Percentiles rank a stretch among this genome's conserved stretches.
Conservation (phyloP, 2,888 invertebrate genomes). For the Lampropteryx suffumata region DNA sequence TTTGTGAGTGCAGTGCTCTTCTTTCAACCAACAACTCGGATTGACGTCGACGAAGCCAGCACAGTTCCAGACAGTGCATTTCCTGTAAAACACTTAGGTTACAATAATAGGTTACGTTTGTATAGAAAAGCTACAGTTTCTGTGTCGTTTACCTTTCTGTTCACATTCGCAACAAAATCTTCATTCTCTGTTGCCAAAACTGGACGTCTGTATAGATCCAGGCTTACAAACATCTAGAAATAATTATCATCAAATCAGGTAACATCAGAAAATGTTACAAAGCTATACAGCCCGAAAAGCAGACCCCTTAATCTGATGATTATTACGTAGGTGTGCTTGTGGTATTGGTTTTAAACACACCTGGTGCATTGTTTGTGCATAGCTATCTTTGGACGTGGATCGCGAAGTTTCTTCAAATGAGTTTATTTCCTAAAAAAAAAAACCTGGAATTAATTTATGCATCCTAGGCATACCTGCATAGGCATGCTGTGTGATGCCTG, state of each 20-base stretch:
- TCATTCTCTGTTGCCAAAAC: conserved; percentile 79
- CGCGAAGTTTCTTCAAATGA: conserved; percentile 59
- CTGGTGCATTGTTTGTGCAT: conserved; percentile 73
- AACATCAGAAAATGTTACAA: too few relatives aligned
- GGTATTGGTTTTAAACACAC: conserved; percentile 34
- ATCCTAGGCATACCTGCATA: too few relatives aligned
- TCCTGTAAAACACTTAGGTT: conserved; percentile 48
- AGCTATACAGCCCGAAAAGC: too few relatives aligned
- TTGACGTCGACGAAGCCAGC: conserved; percentile 59
- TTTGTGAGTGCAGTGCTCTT: conserved; percentile 58
- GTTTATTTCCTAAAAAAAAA: conserved; percentile 60
- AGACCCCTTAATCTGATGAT: too few relatives aligned
- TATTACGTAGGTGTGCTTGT: too few relatives aligned
- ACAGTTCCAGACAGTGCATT: conserved; percentile 67
- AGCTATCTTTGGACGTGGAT: conserved; percentile 51
- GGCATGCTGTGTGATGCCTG: too few relatives aligned
- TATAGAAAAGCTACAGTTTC: too few relatives aligned
- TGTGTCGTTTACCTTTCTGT: conserved; percentile 69
- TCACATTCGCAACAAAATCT: conserved; percentile 82
- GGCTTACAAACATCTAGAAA: conserved; percentile 70
- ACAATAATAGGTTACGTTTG: too few relatives aligned
- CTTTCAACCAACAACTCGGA: conserved; percentile 62
- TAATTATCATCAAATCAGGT: too few relatives aligned
- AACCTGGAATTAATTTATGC: too few relatives aligned
- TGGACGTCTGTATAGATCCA: conserved; percentile 74